These are phyloP conservation scores for Syndactyla subalaris DNA, from an alignment of 2,797 vertebrate genomes.

Conservation along the genomic window DNA sequence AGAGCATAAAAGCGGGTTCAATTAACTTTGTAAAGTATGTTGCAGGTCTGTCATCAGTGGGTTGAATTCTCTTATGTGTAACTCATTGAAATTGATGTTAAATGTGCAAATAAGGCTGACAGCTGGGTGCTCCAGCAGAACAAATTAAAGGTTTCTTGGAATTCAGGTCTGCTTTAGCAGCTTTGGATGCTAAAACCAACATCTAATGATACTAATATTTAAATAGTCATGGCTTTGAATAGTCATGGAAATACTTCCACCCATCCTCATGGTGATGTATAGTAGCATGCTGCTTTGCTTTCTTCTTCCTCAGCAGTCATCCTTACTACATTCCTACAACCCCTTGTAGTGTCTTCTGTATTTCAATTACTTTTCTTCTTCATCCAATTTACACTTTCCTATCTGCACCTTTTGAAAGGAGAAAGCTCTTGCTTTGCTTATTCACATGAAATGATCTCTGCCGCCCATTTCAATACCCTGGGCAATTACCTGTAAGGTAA, in stretches of 20 bases:
- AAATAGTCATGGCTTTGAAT: not conserved
- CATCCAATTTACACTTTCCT: not conserved
- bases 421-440: not conserved
- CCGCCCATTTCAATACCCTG: not conserved
- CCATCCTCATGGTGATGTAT: not conserved
- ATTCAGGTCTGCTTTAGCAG: constrained; percentile 26
- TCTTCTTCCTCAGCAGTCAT: not conserved
- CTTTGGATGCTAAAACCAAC: constrained; percentile 15
- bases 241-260: not conserved
- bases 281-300: not conserved
- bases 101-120: constrained; percentile 18
- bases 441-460: not conserved
- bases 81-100: constrained; percentile 7
- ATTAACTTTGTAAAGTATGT: constrained; percentile 27
- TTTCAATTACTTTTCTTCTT: not conserved
- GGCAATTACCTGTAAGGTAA: not conserved
- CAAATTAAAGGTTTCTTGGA: constrained; percentile 47
- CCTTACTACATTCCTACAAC: not conserved
- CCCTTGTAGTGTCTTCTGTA: not conserved
- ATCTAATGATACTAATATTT: not conserved
- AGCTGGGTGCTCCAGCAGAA: not conserved
- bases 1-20: constrained; percentile 20
- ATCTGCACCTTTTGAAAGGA: not conserved
- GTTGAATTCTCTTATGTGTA: constrained; percentile 20
- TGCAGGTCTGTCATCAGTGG: constrained; percentile 51